phyloP scores from a whole-genome alignment of 2,113 vertebrate species.

The Nycticryphes semicollaris region DNA sequence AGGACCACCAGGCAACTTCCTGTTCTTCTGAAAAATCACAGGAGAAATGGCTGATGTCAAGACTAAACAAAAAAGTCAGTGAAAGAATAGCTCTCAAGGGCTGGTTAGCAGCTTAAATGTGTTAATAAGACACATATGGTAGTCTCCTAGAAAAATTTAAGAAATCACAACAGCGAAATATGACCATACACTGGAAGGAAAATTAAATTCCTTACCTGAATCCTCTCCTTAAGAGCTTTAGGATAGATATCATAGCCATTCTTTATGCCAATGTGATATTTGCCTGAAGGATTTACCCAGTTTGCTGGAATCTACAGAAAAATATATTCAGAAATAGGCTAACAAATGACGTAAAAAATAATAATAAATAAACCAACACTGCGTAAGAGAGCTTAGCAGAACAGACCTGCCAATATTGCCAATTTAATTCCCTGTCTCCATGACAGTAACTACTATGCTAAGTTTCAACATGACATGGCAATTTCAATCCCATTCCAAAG shows the following conservation, averaged over 20 bases:
- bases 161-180: neutral
- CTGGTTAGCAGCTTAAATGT: neutral
- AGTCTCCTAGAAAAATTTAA: neutral
- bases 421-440: neutral
- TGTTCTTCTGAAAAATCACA: neutral
- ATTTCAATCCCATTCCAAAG: neutral
- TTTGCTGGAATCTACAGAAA: constrained; percentile 82
- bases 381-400: neutral
- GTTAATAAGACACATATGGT: neutral
- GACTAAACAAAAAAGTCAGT: neutral
- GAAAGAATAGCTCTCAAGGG: neutral
- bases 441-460: neutral
- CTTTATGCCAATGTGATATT: constrained; percentile 95
- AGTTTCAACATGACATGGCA: neutral
- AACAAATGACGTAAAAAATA: neutral
- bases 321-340: neutral
- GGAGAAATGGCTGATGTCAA: neutral
- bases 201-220: constrained; percentile 83
- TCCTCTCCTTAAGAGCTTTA: constrained; percentile 95
- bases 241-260: constrained; percentile 98
- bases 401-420: neutral
- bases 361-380: neutral
- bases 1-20: neutral
- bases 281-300: constrained; percentile 94
- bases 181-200: neutral